Evolutionary conservation across 2,113 vertebrate species (phyloP).

Genomic region (Sterrhoptilus dennistouni): DNA sequence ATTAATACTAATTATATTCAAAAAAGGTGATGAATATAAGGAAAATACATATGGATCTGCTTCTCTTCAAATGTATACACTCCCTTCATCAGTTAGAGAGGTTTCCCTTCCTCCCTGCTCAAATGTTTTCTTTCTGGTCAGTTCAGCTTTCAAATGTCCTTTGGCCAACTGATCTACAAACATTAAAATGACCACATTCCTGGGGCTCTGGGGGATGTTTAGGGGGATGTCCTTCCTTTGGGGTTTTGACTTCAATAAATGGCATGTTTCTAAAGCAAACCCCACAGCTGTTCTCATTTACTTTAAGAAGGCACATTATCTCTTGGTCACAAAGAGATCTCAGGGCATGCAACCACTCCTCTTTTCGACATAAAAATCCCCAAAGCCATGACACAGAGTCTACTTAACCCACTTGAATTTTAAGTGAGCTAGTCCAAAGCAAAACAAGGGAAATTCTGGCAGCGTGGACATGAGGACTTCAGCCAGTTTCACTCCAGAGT

Average conservation of each 20-base stretch:
- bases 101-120: not conserved
- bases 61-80: not conserved
- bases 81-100: not conserved
- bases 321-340: not conserved
- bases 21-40: not conserved
- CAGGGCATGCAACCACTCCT: not conserved
- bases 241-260: not conserved
- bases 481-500: not conserved
- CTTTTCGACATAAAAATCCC: not conserved
- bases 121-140: not conserved
- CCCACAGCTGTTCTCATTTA: not conserved
- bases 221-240: not conserved
- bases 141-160: not conserved
- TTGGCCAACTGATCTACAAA: not conserved
- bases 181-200: not conserved
- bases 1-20: not conserved
- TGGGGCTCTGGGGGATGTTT: not conserved
- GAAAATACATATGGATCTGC: not conserved
- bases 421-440: not conserved
- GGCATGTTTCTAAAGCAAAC: not conserved
- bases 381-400: not conserved
- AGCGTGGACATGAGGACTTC: not conserved
- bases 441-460: not conserved
- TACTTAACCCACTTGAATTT: not conserved
- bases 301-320: not conserved